Evolutionary conservation across 2,113 vertebrate species (phyloP).

Genomic region (Nestor notabilis): DNA sequence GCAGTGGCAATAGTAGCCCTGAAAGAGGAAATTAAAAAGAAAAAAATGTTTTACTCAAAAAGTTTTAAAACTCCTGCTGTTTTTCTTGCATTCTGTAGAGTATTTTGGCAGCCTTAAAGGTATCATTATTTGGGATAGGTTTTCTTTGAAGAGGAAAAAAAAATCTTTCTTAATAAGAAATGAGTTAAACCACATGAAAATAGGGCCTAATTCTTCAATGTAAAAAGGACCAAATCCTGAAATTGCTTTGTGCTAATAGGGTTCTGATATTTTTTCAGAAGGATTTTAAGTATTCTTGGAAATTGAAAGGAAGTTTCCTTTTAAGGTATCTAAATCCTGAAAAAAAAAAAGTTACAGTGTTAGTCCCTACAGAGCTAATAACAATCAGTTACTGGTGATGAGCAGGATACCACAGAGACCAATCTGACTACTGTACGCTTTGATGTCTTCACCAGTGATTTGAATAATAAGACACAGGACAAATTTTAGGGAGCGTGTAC

Average conservation of each 20-base stretch:
- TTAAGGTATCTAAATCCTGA: neutral
- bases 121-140: neutral
- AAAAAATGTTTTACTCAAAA: neutral
- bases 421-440: neutral
- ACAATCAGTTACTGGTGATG: neutral
- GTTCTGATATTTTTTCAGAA: neutral
- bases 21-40: neutral
- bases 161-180: neutral
- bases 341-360: neutral
- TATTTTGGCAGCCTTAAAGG: neutral
- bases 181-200: neutral
- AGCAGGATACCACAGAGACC: neutral
- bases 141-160: neutral
- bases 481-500: neutral
- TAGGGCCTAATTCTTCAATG: neutral
- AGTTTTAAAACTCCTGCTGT: neutral
- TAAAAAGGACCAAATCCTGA: neutral
- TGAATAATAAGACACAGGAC: neutral
- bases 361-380: neutral
- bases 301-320: neutral
- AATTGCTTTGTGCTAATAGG: neutral
- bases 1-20: neutral
- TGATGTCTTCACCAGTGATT: neutral
- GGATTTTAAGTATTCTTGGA: neutral
- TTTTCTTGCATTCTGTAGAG: neutral